Evolutionary conservation across 2,797 vertebrate genomes (phyloP), one percentile per base, ranked within the genome.

Genomic region (Macrochelys suwanniensis): DNA sequence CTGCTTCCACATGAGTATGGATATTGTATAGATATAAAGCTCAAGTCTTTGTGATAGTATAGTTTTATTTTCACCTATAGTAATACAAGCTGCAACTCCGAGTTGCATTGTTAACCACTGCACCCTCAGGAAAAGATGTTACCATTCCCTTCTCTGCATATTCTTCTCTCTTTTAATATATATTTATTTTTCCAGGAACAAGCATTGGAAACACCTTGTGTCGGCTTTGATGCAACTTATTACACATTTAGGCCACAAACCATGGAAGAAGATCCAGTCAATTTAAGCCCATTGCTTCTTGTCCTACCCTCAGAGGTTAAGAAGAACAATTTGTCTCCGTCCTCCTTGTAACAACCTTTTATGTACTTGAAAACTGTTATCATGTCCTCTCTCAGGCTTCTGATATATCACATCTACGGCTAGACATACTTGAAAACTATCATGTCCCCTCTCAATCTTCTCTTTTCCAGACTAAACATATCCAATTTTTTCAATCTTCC

Each of bases 151-250:
- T 84, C 88, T 93, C 31, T 87, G 74, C 8, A 3, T 89, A 31
- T 51, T 83, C 47, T 93, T 96, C 94, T 93, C 4, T 88, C 94
- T 89, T 91, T 33, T 3, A 1, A 56, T 47, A 82, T 59, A 57
- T n/a, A 37, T 42, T 85, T 54, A 71, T 94, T 89, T 26, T 91
- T 74, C 80, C 76, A 82, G 59, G 31, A 81, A 13, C 76, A 56
- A 94, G 59, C 61, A 68, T 50, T 87, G 59, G 25, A 89, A 90
- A 95, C 65, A 89, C 68, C 31, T 80, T 88, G 26, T 54, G 82
- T 85, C 21, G 92, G 31, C 74, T 95, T 96, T 95, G 86, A 88
- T 87, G 49, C 65, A 80, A 82, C 83, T 50, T 88, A 76, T 94
- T 80, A 77, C 80, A 68, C 87, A 84, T 15, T 84, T 21, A 7